phyloP scores from a whole-genome alignment of 2,113 vertebrate species.

The Chaetodon trifascialis region DNA sequence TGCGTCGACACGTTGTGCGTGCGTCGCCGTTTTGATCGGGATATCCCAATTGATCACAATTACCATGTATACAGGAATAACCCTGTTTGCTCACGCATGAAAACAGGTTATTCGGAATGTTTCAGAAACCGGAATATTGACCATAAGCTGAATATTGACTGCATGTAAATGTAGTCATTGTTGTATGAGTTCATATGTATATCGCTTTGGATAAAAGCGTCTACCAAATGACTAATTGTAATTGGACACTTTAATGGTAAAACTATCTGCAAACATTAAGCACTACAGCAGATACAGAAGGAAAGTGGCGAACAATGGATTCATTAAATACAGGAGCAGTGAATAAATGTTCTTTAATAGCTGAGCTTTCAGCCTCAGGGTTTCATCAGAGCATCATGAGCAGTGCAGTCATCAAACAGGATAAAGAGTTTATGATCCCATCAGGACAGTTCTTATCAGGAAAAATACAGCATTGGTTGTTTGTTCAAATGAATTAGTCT shows the following conservation, averaged over 20 bases:
- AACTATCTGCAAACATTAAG: background rate
- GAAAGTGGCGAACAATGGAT: constrained; percentile 3
- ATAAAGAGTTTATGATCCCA: constrained; percentile 20
- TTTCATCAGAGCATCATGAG: background rate
- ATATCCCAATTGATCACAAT: too few species aligned
- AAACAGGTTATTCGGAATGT: too few species aligned
- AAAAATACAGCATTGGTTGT: background rate
- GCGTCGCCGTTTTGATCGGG: too few species aligned
- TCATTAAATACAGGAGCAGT: background rate
- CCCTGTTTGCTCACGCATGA: too few species aligned
- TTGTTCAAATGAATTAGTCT: background rate
- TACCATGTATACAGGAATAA: too few species aligned
- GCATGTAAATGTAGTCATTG: too few species aligned
- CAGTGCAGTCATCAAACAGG: background rate
- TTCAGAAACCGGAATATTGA: too few species aligned
- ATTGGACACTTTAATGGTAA: background rate
- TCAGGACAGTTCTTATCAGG: background rate
- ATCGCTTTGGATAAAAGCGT: too few species aligned
- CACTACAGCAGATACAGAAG: background rate
- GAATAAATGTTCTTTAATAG: constrained; percentile 2
- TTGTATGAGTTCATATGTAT: too few species aligned
- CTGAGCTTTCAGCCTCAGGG: constrained; percentile 10
- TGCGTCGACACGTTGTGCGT: too few species aligned
- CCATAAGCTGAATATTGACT: too few species aligned
- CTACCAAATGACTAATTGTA: too few species aligned